Percentiles rank a stretch among this genome's conserved stretches.
Conservation (phyloP, 2,888 invertebrate species). For the Cyclophora punctaria region DNA sequence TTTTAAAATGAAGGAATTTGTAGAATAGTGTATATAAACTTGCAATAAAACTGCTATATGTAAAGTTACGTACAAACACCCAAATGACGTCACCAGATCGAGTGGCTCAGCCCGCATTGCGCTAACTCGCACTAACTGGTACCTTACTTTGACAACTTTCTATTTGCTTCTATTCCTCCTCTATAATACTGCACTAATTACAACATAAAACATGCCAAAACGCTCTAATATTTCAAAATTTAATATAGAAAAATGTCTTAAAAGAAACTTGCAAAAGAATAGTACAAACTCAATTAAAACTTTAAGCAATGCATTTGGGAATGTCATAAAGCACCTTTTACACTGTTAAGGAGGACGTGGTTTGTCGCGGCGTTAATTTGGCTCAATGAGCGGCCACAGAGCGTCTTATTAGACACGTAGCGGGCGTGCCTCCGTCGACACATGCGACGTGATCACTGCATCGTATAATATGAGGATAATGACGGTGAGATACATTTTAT, state of each 20-base stretch:
- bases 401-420: slow-evolving; percentile 67
- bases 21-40: too few species aligned
- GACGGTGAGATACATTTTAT: neutral
- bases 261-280: too few species aligned
- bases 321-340: slow-evolving; percentile 27
- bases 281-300: too few species aligned
- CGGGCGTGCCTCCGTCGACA: slow-evolving; percentile 48
- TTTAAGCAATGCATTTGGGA: neutral
- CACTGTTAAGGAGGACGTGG: slow-evolving; percentile 19
- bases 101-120: slow-evolving; percentile 17
- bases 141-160: slow-evolving; percentile 11
- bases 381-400: slow-evolving; percentile 53
- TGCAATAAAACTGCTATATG: too few species aligned
- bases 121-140: slow-evolving; percentile 19
- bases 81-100: slow-evolving; percentile 4
- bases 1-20: too few species aligned
- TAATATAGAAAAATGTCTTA: too few species aligned
- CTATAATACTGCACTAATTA: slow-evolving; percentile 1
- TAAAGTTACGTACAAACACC: too few species aligned
- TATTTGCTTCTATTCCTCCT: slow-evolving; percentile 1
- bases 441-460: slow-evolving; percentile 36
- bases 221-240: too few species aligned
- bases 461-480: slow-evolving; percentile 7
- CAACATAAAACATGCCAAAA: neutral
- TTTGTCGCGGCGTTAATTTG: slow-evolving; percentile 48